A percentile compares a stretch with the other conserved stretches of the same genome.
These are phyloP conservation scores for Hydropotes inermis DNA, from an alignment of 2,113 vertebrate genomes.

Conservation along the genomic window DNA sequence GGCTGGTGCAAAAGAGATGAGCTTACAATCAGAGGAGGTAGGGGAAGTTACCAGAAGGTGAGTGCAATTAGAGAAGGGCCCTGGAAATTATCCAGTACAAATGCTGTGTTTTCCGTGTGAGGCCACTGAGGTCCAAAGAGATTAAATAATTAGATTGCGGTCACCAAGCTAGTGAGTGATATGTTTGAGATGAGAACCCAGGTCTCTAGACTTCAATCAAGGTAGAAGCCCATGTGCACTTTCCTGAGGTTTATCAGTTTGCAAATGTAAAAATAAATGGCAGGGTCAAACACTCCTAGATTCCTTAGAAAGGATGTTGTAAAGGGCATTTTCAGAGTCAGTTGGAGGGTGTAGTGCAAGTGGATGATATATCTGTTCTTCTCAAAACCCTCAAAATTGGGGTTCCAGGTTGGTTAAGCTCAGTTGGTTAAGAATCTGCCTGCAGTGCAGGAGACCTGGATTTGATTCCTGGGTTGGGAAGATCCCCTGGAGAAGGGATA, in stretches of 20 bases:
- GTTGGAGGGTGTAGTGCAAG: not conserved
- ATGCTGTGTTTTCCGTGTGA: not conserved
- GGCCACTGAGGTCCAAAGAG: not conserved
- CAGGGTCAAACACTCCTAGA: not conserved
- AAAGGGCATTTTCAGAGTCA: not conserved
- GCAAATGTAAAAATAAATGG: not conserved
- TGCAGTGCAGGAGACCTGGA: not conserved
- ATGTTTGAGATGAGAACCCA: not conserved
- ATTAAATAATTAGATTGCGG: not conserved
- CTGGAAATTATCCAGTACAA: not conserved
- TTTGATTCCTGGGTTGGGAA: not conserved
- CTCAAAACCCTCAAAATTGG: not conserved
- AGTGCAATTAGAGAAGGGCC: not conserved
- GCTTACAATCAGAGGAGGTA: not conserved
- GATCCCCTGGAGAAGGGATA: not conserved
- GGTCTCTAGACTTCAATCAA: not conserved
- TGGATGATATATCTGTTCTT: not conserved
- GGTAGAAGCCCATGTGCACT: not conserved
- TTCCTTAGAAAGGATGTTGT: not conserved
- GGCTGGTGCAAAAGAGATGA: not conserved
- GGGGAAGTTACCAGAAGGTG: not conserved
- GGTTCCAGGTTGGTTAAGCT: not conserved
- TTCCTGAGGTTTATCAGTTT: not conserved
- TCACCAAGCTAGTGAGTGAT: not conserved
- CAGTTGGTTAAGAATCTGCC: not conserved